Percentiles rank a stretch among this genome's conserved stretches.
These are phyloP conservation scores for Cryptoblepharus egeriae DNA, from an alignment of 2,797 vertebrate species.

Conservation along the genomic window DNA sequence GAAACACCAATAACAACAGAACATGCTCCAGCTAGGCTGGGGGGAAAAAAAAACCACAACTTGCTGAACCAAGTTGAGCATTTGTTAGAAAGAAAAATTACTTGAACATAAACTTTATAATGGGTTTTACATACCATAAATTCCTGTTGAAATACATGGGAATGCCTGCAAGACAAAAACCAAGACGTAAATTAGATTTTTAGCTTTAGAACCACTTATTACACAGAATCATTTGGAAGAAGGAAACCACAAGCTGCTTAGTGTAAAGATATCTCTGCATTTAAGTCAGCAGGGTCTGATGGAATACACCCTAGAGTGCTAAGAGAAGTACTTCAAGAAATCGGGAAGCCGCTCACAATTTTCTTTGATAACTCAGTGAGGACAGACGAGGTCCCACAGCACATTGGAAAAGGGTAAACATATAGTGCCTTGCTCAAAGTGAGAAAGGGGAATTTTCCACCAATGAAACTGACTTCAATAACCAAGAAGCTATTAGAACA, in stretches of 20 bases:
- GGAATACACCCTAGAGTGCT: neutral
- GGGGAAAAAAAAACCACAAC: neutral
- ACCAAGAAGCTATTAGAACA: slow-evolving; percentile 6
- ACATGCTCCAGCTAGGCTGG: neutral
- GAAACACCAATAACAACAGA: neutral
- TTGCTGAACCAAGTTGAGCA: slow-evolving; percentile 4
- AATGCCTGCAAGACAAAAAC: slow-evolving; percentile 89
- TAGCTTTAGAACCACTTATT: slow-evolving; percentile 15
- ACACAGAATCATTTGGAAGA: neutral
- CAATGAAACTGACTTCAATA: slow-evolving; percentile 6
- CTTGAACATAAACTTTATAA: slow-evolving; percentile 28
- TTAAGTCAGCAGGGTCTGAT: neutral
- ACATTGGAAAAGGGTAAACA: neutral
- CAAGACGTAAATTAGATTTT: slow-evolving; percentile 63
- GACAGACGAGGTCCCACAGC: neutral
- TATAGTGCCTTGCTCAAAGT: neutral
- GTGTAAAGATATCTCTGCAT: neutral
- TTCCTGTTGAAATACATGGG: slow-evolving; percentile 98
- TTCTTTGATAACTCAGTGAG: neutral
- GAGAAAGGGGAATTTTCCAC: neutral
- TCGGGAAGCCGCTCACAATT: neutral
- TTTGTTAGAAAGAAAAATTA: slow-evolving; percentile 21
- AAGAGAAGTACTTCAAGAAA: neutral
- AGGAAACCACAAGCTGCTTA: slow-evolving; percentile 8
- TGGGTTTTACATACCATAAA: slow-evolving; percentile 89